Evolutionary conservation across 2,113 vertebrate species (phyloP).

Genomic region (Elephantulus edwardii): DNA sequence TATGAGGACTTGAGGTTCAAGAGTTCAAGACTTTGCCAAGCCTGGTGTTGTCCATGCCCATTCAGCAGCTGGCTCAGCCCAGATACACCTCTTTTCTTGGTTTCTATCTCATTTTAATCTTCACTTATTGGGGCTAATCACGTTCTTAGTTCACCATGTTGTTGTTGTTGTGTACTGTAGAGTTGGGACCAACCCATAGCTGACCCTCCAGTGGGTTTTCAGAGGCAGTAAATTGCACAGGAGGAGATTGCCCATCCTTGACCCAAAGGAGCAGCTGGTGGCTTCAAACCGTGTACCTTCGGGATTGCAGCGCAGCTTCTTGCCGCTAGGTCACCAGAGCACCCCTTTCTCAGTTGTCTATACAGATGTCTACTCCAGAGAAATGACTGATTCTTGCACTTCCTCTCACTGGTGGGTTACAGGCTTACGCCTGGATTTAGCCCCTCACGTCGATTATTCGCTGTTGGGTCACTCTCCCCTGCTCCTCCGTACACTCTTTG

Average conservation of each 20-base stretch:
- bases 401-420: not conserved
- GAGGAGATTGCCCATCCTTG: too few species aligned
- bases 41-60: not conserved
- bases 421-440: not conserved
- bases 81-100: not conserved
- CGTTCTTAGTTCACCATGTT: not conserved
- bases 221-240: too few species aligned
- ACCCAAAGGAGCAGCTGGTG: too few species aligned
- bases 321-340: too few species aligned
- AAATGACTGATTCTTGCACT: not conserved
- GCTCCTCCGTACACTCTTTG: not conserved
- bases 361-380: not conserved
- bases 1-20: not conserved
- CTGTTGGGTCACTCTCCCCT: not conserved
- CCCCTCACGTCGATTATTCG: not conserved
- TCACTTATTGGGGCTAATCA: not conserved
- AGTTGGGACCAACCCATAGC: too few species aligned
- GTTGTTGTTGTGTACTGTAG: too few species aligned
- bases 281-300: too few species aligned
- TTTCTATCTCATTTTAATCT: not conserved
- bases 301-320: too few species aligned
- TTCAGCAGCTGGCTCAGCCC: not conserved
- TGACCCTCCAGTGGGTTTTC: too few species aligned
- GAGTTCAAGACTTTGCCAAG: not conserved
- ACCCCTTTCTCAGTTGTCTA: too few species aligned